Evolutionary conservation across 2,113 vertebrate genomes (phyloP), one percentile per base, ranked within the genome.

Genomic region (Perca schrenkii): DNA sequence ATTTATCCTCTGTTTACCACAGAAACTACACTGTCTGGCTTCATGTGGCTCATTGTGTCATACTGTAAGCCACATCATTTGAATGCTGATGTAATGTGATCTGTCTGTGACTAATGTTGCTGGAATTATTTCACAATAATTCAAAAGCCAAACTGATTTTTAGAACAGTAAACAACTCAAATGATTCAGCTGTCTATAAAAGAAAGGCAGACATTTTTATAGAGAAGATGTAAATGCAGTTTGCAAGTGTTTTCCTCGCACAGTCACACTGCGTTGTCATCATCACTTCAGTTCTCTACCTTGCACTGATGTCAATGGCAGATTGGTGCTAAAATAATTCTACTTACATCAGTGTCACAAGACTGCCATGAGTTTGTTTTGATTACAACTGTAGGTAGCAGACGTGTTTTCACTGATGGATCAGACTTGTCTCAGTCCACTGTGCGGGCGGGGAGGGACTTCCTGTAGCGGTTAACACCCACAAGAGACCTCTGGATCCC

Each of bases 381-480:
- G 11, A 50, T 74, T 15, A 22, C 54, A 16, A 52, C 52, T 15
- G 4, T 31, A 28, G 25, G 25, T 31, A 47, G 16, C 49, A 49
- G 47, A 25, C 15, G 58, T 56, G 16, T 54, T 62, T 73, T 53
- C 12, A 47, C 53, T 21, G 16, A 40, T 22, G 34, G 28, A 36
- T 52, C 64, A 68, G 69, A 79, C 49, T 62, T 61, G 46, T 67
- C 25, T 65, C 22, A 46, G 10, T 43, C 19, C 56, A 36, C 21
- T 62, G 57, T 47, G 25, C 69, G 52, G 21, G 17, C 3, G 15
- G 61, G 53, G 46, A 53, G 16, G 40, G 28, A 50, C 31, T 57
- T 71, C 73, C 73, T 76, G 52, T 64, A 15, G 64, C 3, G 8
- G 77, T 79, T 84, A 74, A 62, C 70, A 75, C 57, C 10, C 40